A percentile compares a stretch with the other conserved stretches of the same genome.
Evolutionary conservation across 2,113 vertebrate genomes (phyloP).

Genomic region (Sceloporus undulatus): DNA sequence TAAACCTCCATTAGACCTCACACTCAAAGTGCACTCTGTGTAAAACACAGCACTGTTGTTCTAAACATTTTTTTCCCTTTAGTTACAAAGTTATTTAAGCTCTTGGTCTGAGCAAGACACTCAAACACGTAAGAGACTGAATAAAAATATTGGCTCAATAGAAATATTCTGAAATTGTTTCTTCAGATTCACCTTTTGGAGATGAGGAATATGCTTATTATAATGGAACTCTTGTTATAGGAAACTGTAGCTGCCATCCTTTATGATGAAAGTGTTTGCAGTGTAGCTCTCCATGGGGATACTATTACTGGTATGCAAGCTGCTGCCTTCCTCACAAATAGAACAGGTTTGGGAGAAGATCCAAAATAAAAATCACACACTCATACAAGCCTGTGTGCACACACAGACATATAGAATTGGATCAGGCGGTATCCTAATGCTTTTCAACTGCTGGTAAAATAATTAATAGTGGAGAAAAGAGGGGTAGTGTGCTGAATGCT

Average conservation of each 20-base stretch:
- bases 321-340: slow-evolving; percentile 25
- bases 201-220: slow-evolving; percentile 38
- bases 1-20: slow-evolving; percentile 18
- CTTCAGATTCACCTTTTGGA: slow-evolving; percentile 1
- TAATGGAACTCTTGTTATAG: slow-evolving; percentile 53
- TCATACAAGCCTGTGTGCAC: not conserved
- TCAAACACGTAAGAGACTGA: slow-evolving; percentile 53
- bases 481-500: too few species aligned
- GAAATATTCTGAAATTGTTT: slow-evolving; percentile 48
- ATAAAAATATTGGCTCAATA: slow-evolving; percentile 58
- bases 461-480: not conserved
- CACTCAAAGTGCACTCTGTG: slow-evolving; percentile 54
- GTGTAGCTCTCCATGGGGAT: slow-evolving; percentile 12
- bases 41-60: slow-evolving; percentile 48
- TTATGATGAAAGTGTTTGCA: slow-evolving; percentile 42
- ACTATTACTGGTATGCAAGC: not conserved
- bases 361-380: not conserved
- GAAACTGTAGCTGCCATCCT: slow-evolving; percentile 21
- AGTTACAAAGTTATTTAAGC: slow-evolving; percentile 53
- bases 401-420: not conserved
- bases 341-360: slow-evolving; percentile 1
- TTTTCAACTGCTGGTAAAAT: not conserved
- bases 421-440: not conserved
- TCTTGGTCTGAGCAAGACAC: slow-evolving; percentile 32
- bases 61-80: slow-evolving; percentile 58